Evolutionary conservation across 2,888 invertebrate species (phyloP).

Genomic region (Cyaniris semiargus): DNA sequence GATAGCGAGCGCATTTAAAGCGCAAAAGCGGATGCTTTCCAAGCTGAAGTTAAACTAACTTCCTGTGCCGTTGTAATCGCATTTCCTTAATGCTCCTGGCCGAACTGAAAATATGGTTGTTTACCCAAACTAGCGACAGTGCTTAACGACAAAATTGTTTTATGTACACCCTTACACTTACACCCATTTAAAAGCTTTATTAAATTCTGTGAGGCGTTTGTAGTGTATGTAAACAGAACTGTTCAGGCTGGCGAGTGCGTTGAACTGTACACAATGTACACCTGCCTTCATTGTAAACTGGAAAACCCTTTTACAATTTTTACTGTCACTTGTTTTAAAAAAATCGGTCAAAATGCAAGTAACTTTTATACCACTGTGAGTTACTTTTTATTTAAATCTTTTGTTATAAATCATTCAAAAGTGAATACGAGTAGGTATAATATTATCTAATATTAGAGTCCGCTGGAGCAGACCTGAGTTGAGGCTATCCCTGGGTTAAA

Average conservation of each 20-base stretch:
- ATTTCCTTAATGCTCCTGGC: slow-evolving; percentile 66
- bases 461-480: no score
- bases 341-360: not conserved
- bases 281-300: slow-evolving; percentile 12
- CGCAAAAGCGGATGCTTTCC: slow-evolving; percentile 52
- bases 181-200: slow-evolving; percentile 25
- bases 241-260: slow-evolving; percentile 2
- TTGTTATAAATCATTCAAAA: no score
- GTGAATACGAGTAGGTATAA: no score
- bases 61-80: slow-evolving; percentile 67
- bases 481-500: no score
- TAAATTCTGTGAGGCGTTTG: slow-evolving; percentile 24
- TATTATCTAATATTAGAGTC: no score
- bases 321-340: slow-evolving; percentile 5
- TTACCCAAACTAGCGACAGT: slow-evolving; percentile 41
- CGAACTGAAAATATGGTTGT: slow-evolving; percentile 56
- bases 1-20: slow-evolving; percentile 21
- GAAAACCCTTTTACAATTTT: not conserved
- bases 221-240: slow-evolving; percentile 14
- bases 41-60: slow-evolving; percentile 67
- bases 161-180: slow-evolving; percentile 20
- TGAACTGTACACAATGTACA: slow-evolving; percentile 21
- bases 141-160: slow-evolving; percentile 41
- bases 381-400: not conserved
- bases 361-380: not conserved